These are phyloP conservation scores for Pseudorhiza aurosa DNA, from an alignment of 30 jellyfish, hydroid and myxozoan genomes.

Conservation along the genomic window DNA sequence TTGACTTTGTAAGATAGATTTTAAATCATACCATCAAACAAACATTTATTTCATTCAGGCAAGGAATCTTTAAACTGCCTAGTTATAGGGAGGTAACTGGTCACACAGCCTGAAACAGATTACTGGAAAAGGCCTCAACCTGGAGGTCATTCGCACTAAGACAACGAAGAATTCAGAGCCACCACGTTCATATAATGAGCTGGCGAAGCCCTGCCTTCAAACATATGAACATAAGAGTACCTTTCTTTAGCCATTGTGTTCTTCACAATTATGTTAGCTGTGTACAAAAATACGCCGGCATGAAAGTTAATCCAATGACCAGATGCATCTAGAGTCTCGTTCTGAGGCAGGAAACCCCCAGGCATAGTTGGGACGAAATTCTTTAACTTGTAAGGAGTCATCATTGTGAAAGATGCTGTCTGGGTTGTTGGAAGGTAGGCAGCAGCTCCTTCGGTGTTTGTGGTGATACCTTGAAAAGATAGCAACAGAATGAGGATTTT, in stretches of 20 bases:
- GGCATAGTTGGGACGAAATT: conserved; percentile 35
- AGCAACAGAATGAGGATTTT: too few relatives aligned
- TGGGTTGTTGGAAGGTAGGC: conserved; percentile 31
- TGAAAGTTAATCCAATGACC: conserved; percentile 69
- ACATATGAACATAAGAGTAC: not conserved
- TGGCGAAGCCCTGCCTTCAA: too few relatives aligned
- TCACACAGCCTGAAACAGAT: not conserved
- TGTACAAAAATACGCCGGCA: conserved; percentile 76
- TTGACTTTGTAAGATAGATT: too few relatives aligned
- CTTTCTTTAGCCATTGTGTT: conserved; percentile 46
- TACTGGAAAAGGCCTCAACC: not conserved
- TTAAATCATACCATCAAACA: too few relatives aligned
- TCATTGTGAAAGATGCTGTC: conserved; percentile 13
- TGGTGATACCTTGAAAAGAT: conserved; percentile 66
- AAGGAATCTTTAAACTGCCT: too few relatives aligned
- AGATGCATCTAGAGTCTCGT: conserved; percentile 59
- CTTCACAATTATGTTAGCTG: conserved; percentile 57
- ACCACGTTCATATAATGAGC: too few relatives aligned
- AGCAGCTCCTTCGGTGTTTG: conserved; percentile 68
- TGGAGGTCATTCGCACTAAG: too few relatives aligned
- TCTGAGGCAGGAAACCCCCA: conserved; percentile 63
- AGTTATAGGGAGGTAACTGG: too few relatives aligned
- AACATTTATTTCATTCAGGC: too few relatives aligned
- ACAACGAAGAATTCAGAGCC: too few relatives aligned
- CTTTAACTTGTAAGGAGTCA: conserved; percentile 38